Percentiles rank a stretch among this genome's conserved stretches.
Conservation (phyloP, 2,113 vertebrate genomes). For the Sakesphorus luctuosus region DNA sequence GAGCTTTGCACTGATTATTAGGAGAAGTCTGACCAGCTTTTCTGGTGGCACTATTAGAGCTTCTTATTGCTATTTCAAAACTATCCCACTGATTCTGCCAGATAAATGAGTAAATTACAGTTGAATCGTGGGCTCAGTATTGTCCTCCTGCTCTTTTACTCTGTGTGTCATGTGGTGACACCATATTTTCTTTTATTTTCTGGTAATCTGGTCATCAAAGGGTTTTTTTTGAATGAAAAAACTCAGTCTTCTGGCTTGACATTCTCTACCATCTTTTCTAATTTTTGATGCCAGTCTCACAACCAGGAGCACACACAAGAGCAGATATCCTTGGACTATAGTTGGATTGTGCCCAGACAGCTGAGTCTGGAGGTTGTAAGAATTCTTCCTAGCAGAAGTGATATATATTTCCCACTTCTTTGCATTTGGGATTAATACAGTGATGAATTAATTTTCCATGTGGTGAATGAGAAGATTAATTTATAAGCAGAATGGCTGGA, state of each 20-base stretch:
- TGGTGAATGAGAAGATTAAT: not conserved
- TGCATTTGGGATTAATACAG: not conserved
- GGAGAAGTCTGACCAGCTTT: not conserved
- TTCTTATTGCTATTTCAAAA: not conserved
- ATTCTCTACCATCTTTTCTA: not conserved
- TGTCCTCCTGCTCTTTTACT: not conserved
- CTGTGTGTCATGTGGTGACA: not conserved
- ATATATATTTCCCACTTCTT: not conserved
- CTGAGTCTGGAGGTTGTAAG: not conserved
- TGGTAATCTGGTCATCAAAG: not conserved
- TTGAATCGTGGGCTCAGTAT: not conserved
- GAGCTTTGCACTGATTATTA: rapidly evolving
- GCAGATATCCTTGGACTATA: not conserved
- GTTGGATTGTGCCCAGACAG: not conserved
- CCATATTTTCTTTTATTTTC: not conserved
- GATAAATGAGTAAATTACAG: not conserved
- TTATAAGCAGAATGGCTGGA: not conserved
- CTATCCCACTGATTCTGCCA: not conserved
- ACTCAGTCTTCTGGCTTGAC: not conserved
- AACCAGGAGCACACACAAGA: not conserved
- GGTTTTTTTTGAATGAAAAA: not conserved
- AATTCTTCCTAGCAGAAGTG: not conserved
- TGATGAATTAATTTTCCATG: not conserved
- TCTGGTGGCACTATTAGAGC: not conserved
- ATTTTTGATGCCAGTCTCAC: not conserved